Evolutionary conservation across 2,797 vertebrate species (phyloP).

Genomic region (Pseudomugil gertrudae): DNA sequence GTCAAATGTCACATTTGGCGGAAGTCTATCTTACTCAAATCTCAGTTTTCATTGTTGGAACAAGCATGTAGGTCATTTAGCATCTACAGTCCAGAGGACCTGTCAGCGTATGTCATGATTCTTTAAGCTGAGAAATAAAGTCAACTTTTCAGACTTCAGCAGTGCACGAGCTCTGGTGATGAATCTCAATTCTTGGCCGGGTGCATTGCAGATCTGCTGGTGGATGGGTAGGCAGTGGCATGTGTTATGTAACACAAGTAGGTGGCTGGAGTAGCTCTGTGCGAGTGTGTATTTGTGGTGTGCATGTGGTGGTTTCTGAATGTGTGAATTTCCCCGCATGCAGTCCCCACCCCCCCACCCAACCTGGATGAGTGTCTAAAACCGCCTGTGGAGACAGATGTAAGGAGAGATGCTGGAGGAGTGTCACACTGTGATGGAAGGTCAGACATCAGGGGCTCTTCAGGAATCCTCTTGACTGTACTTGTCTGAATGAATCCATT

Average conservation of each 20-base stretch:
- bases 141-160: conserved; percentile 29
- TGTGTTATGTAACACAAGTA: conserved; percentile 82
- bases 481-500: conserved; percentile 36
- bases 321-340: conserved; percentile 57
- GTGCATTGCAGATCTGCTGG: conserved; percentile 54
- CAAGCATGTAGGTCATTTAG: conserved; percentile 38
- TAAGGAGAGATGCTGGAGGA: conserved; percentile 33
- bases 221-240: conserved; percentile 74
- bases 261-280: conserved; percentile 74
- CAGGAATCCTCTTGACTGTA: conserved; percentile 27
- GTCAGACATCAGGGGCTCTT: conserved; percentile 27
- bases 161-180: conserved; percentile 32
- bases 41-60: conserved; percentile 34
- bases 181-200: conserved; percentile 56
- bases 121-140: conserved; percentile 26
- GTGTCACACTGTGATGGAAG: conserved; percentile 37
- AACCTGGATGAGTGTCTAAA: conserved; percentile 61
- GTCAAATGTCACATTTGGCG: conserved; percentile 59
- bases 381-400: conserved; percentile 46
- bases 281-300: conserved; percentile 40
- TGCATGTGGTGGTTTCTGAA: conserved; percentile 41
- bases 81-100: conserved; percentile 26
- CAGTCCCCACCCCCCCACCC: conserved; percentile 44
- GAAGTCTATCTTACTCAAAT: conserved; percentile 48
- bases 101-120: conserved; percentile 32